phyloP scores from a whole-genome alignment of 1,140 invertebrate species.

The Drosophila murphyi region DNA sequence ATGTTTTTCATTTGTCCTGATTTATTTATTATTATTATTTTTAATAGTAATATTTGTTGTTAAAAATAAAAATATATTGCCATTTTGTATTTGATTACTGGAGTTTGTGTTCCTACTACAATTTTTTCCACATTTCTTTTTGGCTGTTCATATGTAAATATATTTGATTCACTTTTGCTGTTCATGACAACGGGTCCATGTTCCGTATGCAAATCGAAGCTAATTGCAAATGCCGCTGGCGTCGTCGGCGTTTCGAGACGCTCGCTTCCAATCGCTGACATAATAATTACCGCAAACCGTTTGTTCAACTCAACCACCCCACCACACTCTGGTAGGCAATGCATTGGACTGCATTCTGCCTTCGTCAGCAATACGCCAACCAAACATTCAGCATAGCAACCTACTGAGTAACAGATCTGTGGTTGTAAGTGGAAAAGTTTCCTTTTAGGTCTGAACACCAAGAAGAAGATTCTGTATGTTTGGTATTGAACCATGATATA shows the following conservation, averaged over 20 bases:
- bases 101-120: background rate
- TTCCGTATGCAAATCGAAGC: slow-evolving; percentile 55
- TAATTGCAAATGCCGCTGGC: slow-evolving; percentile 78
- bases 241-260: slow-evolving; percentile 34
- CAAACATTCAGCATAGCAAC: slow-evolving; percentile 5
- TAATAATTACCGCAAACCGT: slow-evolving; percentile 73
- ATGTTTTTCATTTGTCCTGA: no score
- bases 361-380: slow-evolving; percentile 35
- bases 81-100: background rate
- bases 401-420: slow-evolving; percentile 14
- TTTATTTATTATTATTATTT: no score
- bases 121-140: slow-evolving; percentile 26
- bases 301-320: slow-evolving; percentile 3
- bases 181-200: slow-evolving; percentile 4
- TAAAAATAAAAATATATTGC: no score
- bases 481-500: slow-evolving; percentile 78
- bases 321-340: background rate
- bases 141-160: slow-evolving; percentile 51
- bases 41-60: no score
- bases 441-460: slow-evolving; percentile 47
- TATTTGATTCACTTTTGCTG: slow-evolving; percentile 72
- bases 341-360: background rate
- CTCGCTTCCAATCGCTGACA: slow-evolving; percentile 58
- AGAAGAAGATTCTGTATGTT: background rate
- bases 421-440: slow-evolving; percentile 58